Evolutionary conservation across 2,888 invertebrate genomes (phyloP), one percentile per base, ranked within the genome.

Genomic region (Magallana nippona): DNA sequence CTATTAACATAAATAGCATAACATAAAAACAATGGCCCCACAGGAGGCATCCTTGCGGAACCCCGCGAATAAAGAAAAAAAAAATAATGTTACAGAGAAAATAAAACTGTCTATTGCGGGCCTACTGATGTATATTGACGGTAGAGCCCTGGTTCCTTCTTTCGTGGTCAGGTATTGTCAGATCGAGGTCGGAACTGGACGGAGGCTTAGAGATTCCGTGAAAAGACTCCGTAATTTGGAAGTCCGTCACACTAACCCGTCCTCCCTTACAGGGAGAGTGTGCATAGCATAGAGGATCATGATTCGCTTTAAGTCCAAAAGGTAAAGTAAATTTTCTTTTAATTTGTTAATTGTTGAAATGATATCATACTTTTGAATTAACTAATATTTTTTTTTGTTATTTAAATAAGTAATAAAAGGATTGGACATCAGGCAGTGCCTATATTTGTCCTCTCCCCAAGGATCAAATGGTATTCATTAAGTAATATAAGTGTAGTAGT

Each of bases 41-140:
- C 2, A 71, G 15, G 32, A 17, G 32, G 71, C 32, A 15, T 32
- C 71, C 27, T 71, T 71, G 71, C 71, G 27, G 71, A 71, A 71
- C 71, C 71, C 71, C 71, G 19, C 15, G 15, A 17, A 71, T 71
- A 71, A 71, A 71, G 71, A 71, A 71, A 27, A 63, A 63, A 63
- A 63, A 22, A 71, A 57, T 57, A 56, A 79, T n/a, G 79, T 79
- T 79, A 79, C 22, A 58, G 57, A 79, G 56, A 57, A n/a, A 57
- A 79, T 79, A 79, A 79, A 79, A 55, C 79, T 79, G 79, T 79
- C 79, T 71, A 27, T 71, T 71, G 71, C 32, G 71, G 71, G 22
- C 27, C 13, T 71, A 71, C 71, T 71, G 71, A 71, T 71, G 71
- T 71, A 71, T 71, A 71, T 71, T 22, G 32, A 10, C 32, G 71